Conservation (phyloP, 1,140 invertebrate genomes). For the Euura lappo region DNA sequence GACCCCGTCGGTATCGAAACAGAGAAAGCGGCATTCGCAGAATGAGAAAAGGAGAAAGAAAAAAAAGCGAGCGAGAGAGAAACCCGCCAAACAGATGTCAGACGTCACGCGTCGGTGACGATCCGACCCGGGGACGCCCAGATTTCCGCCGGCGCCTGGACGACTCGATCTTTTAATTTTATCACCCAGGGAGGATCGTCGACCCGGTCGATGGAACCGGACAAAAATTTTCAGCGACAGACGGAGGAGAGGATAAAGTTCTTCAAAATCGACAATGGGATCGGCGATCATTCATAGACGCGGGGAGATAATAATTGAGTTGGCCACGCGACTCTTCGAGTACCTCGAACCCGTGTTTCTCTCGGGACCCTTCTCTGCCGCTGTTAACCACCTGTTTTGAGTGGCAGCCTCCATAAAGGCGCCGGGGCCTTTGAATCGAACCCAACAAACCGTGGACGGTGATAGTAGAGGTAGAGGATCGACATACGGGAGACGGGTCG, state of each 20-base stretch:
- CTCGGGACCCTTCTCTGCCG: background rate
- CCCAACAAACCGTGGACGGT: background rate
- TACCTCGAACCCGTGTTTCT: background rate
- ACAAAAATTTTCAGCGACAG: background rate
- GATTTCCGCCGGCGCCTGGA: background rate
- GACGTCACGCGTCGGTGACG: slow-evolving; percentile 59
- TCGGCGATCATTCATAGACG: background rate
- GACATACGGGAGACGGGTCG: background rate
- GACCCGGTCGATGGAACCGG: background rate
- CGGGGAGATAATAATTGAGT: background rate
- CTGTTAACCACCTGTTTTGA: slow-evolving; percentile 4
- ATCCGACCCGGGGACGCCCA: background rate
- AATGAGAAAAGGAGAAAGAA: background rate
- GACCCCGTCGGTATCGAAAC: too few species aligned
- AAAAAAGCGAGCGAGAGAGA: too few species aligned
- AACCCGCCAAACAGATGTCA: slow-evolving; percentile 57
- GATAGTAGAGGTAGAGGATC: background rate
- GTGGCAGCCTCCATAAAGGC: slow-evolving; percentile 4
- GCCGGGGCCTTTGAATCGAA: background rate
- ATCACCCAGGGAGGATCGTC: background rate
- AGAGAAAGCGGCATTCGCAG: too few species aligned
- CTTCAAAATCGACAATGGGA: too few species aligned
- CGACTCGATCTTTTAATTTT: slow-evolving; percentile 3
- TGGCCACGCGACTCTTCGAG: slow-evolving; percentile 1
- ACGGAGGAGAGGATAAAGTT: too few species aligned